A percentile compares a stretch with the other conserved stretches of the same genome.
Conservation (phyloP, 2,888 invertebrate species). For the Cheilosia scutellata region DNA sequence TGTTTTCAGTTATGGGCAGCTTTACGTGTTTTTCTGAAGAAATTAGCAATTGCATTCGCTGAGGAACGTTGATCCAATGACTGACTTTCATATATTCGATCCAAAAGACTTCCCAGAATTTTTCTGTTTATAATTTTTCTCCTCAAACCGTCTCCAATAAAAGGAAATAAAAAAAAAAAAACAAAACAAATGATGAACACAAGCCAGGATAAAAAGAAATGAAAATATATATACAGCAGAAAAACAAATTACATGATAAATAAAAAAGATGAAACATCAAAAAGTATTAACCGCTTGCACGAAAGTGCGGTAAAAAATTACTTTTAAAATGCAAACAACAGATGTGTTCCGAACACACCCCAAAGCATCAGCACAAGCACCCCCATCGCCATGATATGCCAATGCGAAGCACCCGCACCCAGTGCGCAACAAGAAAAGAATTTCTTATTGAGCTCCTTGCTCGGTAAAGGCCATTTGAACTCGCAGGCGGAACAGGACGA, state of each 20-base stretch:
- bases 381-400: not conserved
- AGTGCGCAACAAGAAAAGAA: constrained; percentile 62
- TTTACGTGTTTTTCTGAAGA: no score
- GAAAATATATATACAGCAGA: constrained; percentile 19
- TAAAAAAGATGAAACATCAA: constrained; percentile 76
- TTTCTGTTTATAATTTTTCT: constrained; percentile 5
- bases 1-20: no score
- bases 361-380: constrained; percentile 25
- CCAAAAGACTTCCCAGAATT: constrained; percentile 25
- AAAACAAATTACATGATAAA: constrained; percentile 73
- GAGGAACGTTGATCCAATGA: no score
- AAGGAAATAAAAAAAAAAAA: not conserved
- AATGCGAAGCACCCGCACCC: not conserved
- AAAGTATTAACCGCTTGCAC: constrained; percentile 74
- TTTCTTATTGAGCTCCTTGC: constrained; percentile 63
- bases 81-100: constrained; percentile 1
- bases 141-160: constrained; percentile 1
- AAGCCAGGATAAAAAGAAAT: constrained; percentile 53
- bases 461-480: constrained; percentile 54
- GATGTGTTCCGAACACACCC: constrained; percentile 70
- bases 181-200: constrained; percentile 68
- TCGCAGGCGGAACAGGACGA: constrained; percentile 44
- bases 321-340: constrained; percentile 76
- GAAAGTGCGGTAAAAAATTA: constrained; percentile 75
- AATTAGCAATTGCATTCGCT: no score